Percentiles rank a stretch among this genome's conserved stretches.
These are phyloP conservation scores for Callimorpha dominula DNA, from an alignment of 2,888 invertebrate genomes.

Conservation along the genomic window DNA sequence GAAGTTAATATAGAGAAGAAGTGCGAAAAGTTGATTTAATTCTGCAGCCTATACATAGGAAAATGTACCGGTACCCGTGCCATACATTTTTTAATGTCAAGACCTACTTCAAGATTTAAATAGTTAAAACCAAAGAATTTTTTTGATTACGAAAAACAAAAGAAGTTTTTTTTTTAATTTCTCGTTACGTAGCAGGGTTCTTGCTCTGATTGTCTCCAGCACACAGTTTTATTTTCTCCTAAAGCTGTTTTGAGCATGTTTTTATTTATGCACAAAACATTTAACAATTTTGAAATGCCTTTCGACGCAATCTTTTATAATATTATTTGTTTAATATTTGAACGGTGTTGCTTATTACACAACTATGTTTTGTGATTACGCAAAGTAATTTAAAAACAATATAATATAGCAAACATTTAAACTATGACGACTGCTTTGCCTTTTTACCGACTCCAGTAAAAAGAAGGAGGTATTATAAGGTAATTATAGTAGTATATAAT, in stretches of 20 bases:
- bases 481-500: no score
- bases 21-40: no score
- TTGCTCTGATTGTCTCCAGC: constrained; percentile 8
- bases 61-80: no score
- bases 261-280: neutral
- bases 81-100: neutral
- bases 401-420: neutral
- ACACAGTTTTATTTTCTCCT: constrained; percentile 5
- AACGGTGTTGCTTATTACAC: neutral
- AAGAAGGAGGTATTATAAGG: neutral
- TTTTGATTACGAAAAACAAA: neutral
- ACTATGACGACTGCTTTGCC: neutral
- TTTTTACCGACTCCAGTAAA: neutral
- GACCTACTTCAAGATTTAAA: neutral
- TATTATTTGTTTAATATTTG: neutral
- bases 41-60: no score
- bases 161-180: neutral
- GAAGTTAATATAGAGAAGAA: no score
- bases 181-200: neutral
- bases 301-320: neutral
- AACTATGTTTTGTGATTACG: neutral
- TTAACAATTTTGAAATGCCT: neutral
- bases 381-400: neutral
- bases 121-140: neutral
- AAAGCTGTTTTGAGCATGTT: neutral